Conservation (phyloP, 2,113 vertebrate species). For the Sylvilagus bachmani region DNA sequence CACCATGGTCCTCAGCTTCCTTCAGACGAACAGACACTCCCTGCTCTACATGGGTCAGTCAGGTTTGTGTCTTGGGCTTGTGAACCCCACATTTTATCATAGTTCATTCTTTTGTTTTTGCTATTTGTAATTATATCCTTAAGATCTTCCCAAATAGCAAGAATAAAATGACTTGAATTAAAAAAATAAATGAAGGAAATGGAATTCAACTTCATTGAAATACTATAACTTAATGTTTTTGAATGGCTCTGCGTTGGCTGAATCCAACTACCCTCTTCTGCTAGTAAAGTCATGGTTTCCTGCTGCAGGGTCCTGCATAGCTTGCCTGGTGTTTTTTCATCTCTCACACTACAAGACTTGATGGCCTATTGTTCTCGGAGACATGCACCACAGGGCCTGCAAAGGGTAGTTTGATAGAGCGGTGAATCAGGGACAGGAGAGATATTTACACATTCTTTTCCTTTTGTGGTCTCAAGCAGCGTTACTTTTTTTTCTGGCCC, state of each 20-base stretch:
- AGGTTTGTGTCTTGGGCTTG: neutral
- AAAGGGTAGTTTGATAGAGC: neutral
- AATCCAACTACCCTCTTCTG: neutral
- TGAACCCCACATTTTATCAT: neutral
- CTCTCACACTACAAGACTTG: neutral
- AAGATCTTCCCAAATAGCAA: neutral
- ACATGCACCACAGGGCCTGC: neutral
- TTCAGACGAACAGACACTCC: neutral
- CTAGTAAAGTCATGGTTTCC: neutral
- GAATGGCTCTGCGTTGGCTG: neutral
- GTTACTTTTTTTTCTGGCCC: conserved; percentile 57
- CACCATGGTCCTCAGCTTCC: neutral
- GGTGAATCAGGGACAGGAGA: conserved; percentile 68
- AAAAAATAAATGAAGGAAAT: neutral
- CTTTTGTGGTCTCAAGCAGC: conserved; percentile 70
- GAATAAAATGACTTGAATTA: neutral
- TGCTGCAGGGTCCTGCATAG: neutral
- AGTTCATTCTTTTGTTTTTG: neutral
- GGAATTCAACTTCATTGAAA: conserved; percentile 3
- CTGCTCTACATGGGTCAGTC: neutral
- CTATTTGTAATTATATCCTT: neutral
- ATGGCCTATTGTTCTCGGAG: conserved; percentile 53
- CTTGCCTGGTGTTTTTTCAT: conserved; percentile 35
- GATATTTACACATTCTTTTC: conserved; percentile 75
- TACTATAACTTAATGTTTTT: neutral